A percentile compares a stretch with the other conserved stretches of the same genome.
Conservation (phyloP, 2,797 vertebrate species). For the Rhabdophis nuchalis region DNA sequence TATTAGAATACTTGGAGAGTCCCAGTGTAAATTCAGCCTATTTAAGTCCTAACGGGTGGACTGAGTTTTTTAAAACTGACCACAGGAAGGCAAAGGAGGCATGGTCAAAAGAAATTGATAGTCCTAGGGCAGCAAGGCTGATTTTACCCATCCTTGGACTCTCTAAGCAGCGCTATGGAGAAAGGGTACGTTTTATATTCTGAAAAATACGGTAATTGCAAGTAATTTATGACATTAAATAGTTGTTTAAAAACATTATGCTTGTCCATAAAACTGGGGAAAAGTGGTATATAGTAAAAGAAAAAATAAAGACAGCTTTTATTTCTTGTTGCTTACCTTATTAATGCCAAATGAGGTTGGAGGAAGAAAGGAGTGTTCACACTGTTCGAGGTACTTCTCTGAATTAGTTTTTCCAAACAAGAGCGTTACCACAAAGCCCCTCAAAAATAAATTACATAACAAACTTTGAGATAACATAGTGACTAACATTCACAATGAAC, state of each 20-base stretch:
- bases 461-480: constrained; percentile 5
- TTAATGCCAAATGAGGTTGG: constrained; percentile 83
- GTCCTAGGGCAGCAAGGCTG: no score
- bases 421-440: constrained; percentile 91
- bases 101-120: no score
- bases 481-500: not conserved
- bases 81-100: no score
- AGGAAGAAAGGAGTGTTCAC: constrained; percentile 93
- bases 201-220: no score
- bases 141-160: no score
- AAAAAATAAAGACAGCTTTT: not conserved
- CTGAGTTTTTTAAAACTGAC: no score
- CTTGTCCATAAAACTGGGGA: not conserved
- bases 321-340: constrained; percentile 76
- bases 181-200: no score
- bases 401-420: constrained; percentile 98
- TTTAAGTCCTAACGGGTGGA: no score
- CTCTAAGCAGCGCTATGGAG: no score
- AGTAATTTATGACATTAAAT: not conserved
- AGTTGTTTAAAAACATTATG: not conserved
- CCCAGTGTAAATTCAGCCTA: no score
- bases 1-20: no score
- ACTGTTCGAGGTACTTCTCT: constrained; percentile 93
- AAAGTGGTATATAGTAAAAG: not conserved
- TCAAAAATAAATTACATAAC: constrained; percentile 58